These are phyloP conservation scores for Tillus elongatus DNA, from an alignment of 2,888 invertebrate genomes.

Conservation along the genomic window DNA sequence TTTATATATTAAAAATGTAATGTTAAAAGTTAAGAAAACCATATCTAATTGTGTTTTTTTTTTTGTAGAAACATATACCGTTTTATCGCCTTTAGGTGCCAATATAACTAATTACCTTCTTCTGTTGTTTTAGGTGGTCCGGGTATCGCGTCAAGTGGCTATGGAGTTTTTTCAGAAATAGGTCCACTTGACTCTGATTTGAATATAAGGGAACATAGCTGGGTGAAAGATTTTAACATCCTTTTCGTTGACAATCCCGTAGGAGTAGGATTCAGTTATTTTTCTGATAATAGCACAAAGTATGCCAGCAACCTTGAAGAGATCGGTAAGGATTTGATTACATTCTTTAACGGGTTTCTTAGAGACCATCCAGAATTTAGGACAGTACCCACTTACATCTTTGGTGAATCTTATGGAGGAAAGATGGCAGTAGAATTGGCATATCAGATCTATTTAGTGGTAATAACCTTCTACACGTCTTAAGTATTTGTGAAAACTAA, in stretches of 20 bases:
- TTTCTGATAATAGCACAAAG: constrained; percentile 44
- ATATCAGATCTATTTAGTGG: not conserved
- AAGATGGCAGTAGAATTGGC: constrained; percentile 88
- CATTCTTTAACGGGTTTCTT: constrained; percentile 62
- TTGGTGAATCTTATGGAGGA: constrained; percentile 86
- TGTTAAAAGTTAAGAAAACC: too few species aligned
- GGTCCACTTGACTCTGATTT: constrained; percentile 31
- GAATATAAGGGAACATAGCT: constrained; percentile 45
- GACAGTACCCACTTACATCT: constrained; percentile 69
- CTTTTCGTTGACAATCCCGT: constrained; percentile 87
- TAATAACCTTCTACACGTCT: too few species aligned
- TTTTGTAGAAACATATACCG: too few species aligned
- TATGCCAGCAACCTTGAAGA: constrained; percentile 51
- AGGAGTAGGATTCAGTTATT: constrained; percentile 80
- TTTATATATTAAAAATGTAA: too few species aligned
- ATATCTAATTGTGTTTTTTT: too few species aligned
- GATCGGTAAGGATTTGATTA: constrained; percentile 68
- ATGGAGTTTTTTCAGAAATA: constrained; percentile 63
- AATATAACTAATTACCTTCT: too few species aligned
- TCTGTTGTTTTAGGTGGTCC: constrained; percentile 54
- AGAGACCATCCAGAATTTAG: constrained; percentile 58
- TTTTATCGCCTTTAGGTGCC: too few species aligned
- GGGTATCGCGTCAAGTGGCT: constrained; percentile 46
- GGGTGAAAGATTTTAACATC: constrained; percentile 55
- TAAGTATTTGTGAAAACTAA: too few species aligned